Conservation (phyloP, 2,888 invertebrate species). For the Minunthozetes semirufus region DNA sequence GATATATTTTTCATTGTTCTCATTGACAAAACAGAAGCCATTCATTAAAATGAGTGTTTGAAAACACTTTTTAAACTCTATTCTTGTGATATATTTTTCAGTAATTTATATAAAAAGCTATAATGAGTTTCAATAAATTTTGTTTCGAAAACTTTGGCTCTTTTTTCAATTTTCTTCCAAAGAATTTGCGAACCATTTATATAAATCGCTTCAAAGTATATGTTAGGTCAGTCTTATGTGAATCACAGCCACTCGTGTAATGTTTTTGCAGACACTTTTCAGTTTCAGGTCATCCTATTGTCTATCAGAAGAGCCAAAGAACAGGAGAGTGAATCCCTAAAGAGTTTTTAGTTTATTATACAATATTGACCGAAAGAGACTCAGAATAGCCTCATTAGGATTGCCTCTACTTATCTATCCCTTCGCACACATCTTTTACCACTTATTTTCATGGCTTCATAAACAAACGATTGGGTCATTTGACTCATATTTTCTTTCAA, state of each 20-base stretch:
- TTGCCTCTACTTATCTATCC: slow-evolving; percentile 8
- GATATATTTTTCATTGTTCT: too few relatives aligned
- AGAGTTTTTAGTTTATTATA: neutral
- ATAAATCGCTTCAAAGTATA: neutral
- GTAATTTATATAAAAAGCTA: neutral
- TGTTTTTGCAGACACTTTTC: neutral
- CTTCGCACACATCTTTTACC: slow-evolving; percentile 16
- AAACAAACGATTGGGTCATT: neutral
- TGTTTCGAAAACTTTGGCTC: neutral
- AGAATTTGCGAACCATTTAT: neutral
- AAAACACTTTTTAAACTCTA: neutral
- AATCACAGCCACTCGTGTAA: neutral
- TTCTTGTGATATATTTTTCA: neutral
- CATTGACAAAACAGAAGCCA: too few relatives aligned
- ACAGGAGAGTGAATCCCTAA: neutral
- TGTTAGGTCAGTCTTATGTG: neutral
- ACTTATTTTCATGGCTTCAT: slow-evolving; percentile 19
- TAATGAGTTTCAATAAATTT: neutral
- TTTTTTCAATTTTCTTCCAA: neutral
- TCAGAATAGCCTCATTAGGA: slow-evolving; percentile 19
- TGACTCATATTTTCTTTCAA: neutral
- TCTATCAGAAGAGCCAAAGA: neutral
- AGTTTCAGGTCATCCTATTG: neutral
- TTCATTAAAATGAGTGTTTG: too few relatives aligned
- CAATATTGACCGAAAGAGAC: neutral